Percentiles rank a stretch among this genome's conserved stretches.
Evolutionary conservation across 1,140 invertebrate species (phyloP).

Genomic region (Drosophila rufa): DNA sequence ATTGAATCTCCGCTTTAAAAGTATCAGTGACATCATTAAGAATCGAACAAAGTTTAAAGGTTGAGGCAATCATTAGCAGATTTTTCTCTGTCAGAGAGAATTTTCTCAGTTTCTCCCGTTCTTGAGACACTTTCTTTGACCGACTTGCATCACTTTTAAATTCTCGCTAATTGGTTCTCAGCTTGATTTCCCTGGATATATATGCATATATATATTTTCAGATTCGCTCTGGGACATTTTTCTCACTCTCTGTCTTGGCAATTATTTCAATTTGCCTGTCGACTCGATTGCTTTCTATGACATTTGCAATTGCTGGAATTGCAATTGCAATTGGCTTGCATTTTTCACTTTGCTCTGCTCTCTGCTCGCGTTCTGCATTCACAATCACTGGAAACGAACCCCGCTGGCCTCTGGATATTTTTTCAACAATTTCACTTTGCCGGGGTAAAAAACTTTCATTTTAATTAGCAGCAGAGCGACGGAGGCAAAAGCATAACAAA

Average conservation of each 20-base stretch:
- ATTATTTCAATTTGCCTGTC: conserved; percentile 52
- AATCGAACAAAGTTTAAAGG: background rate
- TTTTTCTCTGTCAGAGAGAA: background rate
- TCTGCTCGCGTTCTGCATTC: conserved; percentile 27
- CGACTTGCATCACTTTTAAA: conserved; percentile 41
- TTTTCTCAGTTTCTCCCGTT: background rate
- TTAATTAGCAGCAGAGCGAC: conserved; percentile 64
- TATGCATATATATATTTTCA: conserved; percentile 1
- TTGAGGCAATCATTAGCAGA: background rate
- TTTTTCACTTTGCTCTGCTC: conserved; percentile 2
- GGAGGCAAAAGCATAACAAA: conserved; percentile 36
- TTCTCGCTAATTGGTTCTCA: conserved; percentile 14
- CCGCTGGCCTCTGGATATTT: conserved; percentile 17
- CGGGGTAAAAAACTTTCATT: conserved; percentile 73
- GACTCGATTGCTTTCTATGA: conserved; percentile 50
- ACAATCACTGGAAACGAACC: conserved; percentile 17
- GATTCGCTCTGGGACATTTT: conserved; percentile 14
- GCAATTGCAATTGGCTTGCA: conserved; percentile 31
- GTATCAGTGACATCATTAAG: conserved; percentile 32
- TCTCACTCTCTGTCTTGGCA: conserved; percentile 31
- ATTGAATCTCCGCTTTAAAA: conserved; percentile 9
- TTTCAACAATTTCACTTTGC: conserved; percentile 66
- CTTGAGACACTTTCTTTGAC: conserved; percentile 32
- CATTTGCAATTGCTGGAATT: conserved; percentile 47
- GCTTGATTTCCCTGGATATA: conserved; percentile 11